Evolutionary conservation across 2,113 vertebrate genomes (phyloP).

Genomic region (Rhagologus leucostigma): DNA sequence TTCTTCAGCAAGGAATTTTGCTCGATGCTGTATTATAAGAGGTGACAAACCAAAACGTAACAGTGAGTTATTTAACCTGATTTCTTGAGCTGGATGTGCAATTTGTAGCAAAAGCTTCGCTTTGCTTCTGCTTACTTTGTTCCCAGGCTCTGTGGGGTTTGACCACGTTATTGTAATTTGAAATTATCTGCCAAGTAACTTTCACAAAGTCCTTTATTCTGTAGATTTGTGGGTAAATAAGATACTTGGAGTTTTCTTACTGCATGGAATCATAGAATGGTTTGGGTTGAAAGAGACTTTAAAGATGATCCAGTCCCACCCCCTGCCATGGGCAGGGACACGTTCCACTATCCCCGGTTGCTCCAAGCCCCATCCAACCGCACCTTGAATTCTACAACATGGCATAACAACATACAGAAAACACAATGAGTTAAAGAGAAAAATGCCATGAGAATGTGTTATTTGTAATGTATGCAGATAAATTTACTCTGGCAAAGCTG

Average conservation of each 20-base stretch:
- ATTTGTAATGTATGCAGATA: neutral
- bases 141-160: neutral
- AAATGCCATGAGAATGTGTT: neutral
- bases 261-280: neutral
- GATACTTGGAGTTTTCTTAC: neutral
- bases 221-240: neutral
- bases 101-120: neutral
- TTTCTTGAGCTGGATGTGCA: neutral
- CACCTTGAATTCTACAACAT: neutral
- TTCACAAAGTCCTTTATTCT: neutral
- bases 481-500: neutral
- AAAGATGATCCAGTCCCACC: neutral
- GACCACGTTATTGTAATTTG: neutral
- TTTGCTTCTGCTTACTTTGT: neutral
- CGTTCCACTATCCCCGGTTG: neutral
- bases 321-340: neutral
- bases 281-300: neutral
- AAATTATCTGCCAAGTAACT: neutral
- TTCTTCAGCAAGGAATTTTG: neutral
- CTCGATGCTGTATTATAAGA: neutral
- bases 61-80: neutral
- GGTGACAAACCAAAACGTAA: neutral
- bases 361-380: neutral
- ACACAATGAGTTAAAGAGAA: neutral
- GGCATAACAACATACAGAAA: neutral